Conservation (phyloP, 2,797 vertebrate species). For the Alectoris magna region DNA sequence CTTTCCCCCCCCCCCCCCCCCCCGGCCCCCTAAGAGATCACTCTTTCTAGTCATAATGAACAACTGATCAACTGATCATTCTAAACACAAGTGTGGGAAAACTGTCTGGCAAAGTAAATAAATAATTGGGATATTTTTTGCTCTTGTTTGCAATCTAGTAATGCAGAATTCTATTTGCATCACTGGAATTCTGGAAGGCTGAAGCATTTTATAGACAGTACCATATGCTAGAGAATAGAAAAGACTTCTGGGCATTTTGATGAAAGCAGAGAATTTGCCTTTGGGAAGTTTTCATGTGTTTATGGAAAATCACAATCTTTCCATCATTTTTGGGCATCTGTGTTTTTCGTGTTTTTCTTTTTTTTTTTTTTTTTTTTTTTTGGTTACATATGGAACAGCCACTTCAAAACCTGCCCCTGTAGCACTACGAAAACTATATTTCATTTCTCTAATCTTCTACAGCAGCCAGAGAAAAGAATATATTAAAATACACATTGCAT, state of each 20-base stretch:
- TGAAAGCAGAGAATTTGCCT: neutral
- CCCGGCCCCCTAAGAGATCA: neutral
- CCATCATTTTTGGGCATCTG: constrained; percentile 12
- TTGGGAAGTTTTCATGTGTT: constrained; percentile 10
- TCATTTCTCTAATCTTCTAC: constrained; percentile 33
- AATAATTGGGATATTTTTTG: neutral
- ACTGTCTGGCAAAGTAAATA: neutral
- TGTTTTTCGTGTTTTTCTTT: neutral
- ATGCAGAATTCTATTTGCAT: neutral
- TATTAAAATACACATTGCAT: neutral
- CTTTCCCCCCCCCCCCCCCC: too few species aligned
- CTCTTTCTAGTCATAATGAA: neutral
- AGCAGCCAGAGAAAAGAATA: constrained; percentile 6
- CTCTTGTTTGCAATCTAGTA: neutral
- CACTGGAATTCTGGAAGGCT: neutral
- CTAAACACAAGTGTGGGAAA: neutral
- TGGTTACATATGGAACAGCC: neutral
- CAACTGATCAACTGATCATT: neutral
- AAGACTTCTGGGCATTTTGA: neutral
- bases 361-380: neutral
- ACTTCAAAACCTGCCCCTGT: constrained; percentile 14
- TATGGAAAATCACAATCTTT: constrained; percentile 9
- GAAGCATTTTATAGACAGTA: neutral
- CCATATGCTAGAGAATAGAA: neutral
- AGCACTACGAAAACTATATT: constrained; percentile 4